A percentile compares a stretch with the other conserved stretches of the same genome.
phyloP scores from a whole-genome alignment of 2,888 invertebrate genomes.

The Lithophane socia region DNA sequence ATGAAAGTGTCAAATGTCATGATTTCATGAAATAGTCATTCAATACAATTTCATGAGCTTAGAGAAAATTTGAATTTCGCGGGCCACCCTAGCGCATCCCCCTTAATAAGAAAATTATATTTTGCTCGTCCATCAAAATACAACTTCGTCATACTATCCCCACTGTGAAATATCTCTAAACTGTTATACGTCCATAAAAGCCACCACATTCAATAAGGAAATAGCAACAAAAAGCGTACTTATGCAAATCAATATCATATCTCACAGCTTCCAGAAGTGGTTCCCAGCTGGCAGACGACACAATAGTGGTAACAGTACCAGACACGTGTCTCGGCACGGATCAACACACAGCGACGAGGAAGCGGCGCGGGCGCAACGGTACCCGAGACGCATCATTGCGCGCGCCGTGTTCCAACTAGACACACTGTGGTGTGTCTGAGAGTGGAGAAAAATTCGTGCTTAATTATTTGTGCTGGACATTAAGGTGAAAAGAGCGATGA shows the following conservation, averaged over 20 bases:
- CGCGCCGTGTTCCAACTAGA: slow-evolving; percentile 35
- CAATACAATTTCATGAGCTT: too few species aligned
- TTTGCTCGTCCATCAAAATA: neutral
- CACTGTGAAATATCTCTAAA: slow-evolving; percentile 13
- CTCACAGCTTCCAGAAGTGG: slow-evolving; percentile 39
- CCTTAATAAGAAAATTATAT: neutral
- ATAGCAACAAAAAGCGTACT: slow-evolving; percentile 22
- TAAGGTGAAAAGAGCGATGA: neutral
- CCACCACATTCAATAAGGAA: slow-evolving; percentile 14
- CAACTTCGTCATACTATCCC: neutral
- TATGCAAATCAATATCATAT: slow-evolving; percentile 40
- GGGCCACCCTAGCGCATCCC: too few species aligned
- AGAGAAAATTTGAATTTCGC: too few species aligned
- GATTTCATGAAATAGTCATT: too few species aligned
- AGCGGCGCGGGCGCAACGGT: slow-evolving; percentile 40
- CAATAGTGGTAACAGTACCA: slow-evolving; percentile 56
- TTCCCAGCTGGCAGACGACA: slow-evolving; percentile 26
- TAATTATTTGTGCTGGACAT: neutral
- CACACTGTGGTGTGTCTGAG: slow-evolving; percentile 40
- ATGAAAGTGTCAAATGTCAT: too few species aligned
- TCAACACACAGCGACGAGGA: slow-evolving; percentile 35
- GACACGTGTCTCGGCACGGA: slow-evolving; percentile 35
- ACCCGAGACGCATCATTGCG: slow-evolving; percentile 42
- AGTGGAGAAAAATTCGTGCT: neutral
- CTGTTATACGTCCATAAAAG: slow-evolving; percentile 12